A percentile compares a stretch with the other conserved stretches of the same genome.
phyloP scores from a whole-genome alignment of 2,113 vertebrate species.

The Semicossyphus pulcher region DNA sequence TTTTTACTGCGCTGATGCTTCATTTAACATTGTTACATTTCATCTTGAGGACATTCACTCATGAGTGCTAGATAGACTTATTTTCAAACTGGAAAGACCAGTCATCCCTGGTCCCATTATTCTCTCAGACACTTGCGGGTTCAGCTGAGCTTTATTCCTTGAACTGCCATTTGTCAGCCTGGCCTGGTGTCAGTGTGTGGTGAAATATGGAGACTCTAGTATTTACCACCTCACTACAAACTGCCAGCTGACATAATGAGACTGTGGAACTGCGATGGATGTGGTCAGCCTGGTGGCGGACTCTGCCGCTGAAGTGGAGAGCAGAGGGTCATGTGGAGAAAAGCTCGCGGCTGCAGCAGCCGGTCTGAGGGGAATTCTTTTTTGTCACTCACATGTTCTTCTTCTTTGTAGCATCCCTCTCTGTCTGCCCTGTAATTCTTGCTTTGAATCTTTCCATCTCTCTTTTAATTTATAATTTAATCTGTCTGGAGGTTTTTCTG shows the following conservation, averaged over 20 bases:
- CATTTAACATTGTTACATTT: neutral
- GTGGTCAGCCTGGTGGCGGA: slow-evolving; percentile 56
- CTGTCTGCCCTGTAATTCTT: neutral
- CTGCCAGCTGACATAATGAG: slow-evolving; percentile 66
- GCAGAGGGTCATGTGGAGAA: slow-evolving; percentile 53
- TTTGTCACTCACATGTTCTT: neutral
- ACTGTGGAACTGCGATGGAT: slow-evolving; percentile 57
- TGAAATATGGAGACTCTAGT: slow-evolving; percentile 56
- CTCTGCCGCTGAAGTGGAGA: slow-evolving; percentile 51
- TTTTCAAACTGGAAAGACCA: slow-evolving; percentile 12
- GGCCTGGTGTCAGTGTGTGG: slow-evolving; percentile 42
- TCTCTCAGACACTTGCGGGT: slow-evolving; percentile 47
- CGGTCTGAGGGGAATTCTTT: slow-evolving; percentile 18
- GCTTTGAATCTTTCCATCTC: slow-evolving; percentile 1
- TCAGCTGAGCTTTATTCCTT: slow-evolving; percentile 24
- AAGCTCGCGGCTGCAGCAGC: slow-evolving; percentile 20
- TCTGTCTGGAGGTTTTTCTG: slow-evolving; percentile 17
- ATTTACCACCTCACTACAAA: slow-evolving; percentile 47
- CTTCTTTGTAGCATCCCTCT: slow-evolving; percentile 2
- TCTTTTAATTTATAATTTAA: slow-evolving; percentile 25
- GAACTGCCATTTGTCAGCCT: slow-evolving; percentile 25
- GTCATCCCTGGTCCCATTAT: slow-evolving; percentile 24
- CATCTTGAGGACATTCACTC: neutral
- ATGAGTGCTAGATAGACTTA: neutral
- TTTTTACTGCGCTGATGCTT: neutral